Conservation (phyloP, 2,113 vertebrate genomes). For the Pheucticus melanocephalus region DNA sequence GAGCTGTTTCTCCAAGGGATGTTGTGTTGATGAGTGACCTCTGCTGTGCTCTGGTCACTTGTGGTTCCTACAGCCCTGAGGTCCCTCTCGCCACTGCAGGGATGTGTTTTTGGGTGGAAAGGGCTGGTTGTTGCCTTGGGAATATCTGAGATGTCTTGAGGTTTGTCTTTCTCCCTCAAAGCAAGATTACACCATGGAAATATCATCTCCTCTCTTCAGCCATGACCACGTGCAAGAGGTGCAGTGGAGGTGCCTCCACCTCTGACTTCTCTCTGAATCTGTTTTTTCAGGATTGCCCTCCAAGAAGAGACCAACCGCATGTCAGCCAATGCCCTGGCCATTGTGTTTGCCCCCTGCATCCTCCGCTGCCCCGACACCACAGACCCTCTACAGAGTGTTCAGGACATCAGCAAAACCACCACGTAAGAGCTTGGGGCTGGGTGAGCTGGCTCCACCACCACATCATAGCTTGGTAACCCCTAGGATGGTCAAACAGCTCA, state of each 20-base stretch:
- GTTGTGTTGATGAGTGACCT: background rate
- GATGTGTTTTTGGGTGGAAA: background rate
- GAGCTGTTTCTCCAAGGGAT: background rate
- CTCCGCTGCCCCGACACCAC: constrained; percentile 93
- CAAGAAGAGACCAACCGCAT: constrained; percentile 97
- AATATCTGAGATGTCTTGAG: background rate
- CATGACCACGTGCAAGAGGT: background rate
- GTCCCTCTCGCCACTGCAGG: background rate
- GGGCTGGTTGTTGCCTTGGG: background rate
- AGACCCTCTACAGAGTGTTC: constrained; percentile 92
- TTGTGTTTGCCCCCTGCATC: constrained; percentile 97
- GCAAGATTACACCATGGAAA: background rate
- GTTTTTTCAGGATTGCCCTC: constrained; percentile 81
- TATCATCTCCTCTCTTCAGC: background rate
- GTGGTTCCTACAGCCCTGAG: accelerated
- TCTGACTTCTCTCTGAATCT: background rate
- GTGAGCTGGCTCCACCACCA: background rate
- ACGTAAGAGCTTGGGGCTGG: constrained; percentile 77
- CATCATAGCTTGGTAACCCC: background rate
- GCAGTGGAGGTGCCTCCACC: background rate
- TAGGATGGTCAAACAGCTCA: background rate
- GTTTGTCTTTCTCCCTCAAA: background rate
- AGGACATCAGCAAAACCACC: constrained; percentile 97
- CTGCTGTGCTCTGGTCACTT: background rate
- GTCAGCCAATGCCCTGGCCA: constrained; percentile 96